phyloP scores from a whole-genome alignment of 2,888 invertebrate species.

The Aphelenchoides bicaudatus region DNA sequence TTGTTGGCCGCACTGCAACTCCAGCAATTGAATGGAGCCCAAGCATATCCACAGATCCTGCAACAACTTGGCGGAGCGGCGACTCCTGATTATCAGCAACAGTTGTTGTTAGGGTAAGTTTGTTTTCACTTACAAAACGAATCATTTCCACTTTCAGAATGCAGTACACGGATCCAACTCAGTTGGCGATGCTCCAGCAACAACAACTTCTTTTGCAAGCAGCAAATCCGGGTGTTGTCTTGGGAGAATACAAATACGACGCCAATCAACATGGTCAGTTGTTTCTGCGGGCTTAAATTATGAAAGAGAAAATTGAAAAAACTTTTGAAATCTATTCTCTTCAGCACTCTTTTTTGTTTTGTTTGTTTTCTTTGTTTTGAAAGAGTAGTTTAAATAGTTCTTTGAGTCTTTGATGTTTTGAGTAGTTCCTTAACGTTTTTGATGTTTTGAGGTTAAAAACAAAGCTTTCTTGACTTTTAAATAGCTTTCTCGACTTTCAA shows the following conservation, averaged over 20 bases:
- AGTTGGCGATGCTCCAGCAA: slow-evolving; percentile 37
- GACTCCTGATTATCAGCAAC: slow-evolving; percentile 28
- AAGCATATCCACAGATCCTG: background rate
- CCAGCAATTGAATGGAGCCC: background rate
- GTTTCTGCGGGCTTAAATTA: slow-evolving; percentile 17
- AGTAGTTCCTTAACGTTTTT: too few relatives aligned
- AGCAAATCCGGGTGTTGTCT: slow-evolving; percentile 8
- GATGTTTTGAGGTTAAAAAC: too few relatives aligned
- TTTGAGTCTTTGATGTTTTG: too few relatives aligned
- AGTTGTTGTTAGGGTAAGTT: slow-evolving; percentile 25
- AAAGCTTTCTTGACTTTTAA: too few relatives aligned
- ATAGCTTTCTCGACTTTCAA: too few relatives aligned
- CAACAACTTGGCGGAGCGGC: slow-evolving; percentile 15
- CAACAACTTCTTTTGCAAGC: slow-evolving; percentile 23
- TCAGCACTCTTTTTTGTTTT: slow-evolving; percentile 6
- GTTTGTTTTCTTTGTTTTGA: background rate
- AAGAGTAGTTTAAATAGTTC: background rate
- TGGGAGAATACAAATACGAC: slow-evolving; percentile 20
- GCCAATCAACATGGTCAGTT: slow-evolving; percentile 21
- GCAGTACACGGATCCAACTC: slow-evolving; percentile 34
- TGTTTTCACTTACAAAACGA: background rate
- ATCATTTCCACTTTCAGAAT: slow-evolving; percentile 16
- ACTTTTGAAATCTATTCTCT: slow-evolving; percentile 1
- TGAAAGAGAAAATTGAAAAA: background rate
- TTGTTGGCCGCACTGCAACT: slow-evolving; percentile 16